These are phyloP conservation scores for Cossypha dichroa DNA, from an alignment of 2,797 vertebrate species.

Conservation along the genomic window DNA sequence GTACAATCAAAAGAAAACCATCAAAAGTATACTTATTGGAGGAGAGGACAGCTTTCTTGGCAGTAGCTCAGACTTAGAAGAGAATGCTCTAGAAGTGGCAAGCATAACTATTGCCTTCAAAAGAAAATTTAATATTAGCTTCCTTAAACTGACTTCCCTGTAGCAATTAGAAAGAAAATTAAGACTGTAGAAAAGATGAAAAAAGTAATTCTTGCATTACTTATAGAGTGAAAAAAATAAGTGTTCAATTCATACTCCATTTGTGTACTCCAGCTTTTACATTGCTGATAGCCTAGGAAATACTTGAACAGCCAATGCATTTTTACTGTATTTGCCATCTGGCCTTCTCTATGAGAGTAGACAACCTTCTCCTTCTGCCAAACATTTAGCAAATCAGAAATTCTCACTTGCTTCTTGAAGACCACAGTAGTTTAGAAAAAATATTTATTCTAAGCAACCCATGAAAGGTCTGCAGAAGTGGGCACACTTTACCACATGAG, in stretches of 20 bases:
- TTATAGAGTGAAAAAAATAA: not conserved
- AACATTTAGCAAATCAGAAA: not conserved
- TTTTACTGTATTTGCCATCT: not conserved
- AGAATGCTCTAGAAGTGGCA: not conserved
- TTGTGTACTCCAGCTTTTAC: not conserved
- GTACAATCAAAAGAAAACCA: not conserved
- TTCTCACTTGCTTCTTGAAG: not conserved
- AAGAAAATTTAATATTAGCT: not conserved
- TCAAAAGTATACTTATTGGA: not conserved
- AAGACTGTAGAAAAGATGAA: not conserved
- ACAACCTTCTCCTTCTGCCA: not conserved
- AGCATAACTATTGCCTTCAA: not conserved
- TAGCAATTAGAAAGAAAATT: not conserved
- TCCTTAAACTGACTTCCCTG: not conserved
- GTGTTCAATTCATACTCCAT: not conserved
- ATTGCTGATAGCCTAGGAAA: not conserved
- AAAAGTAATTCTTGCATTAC: not conserved
- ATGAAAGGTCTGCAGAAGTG: not conserved
- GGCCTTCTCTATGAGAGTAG: not conserved
- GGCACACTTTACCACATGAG: fast-evolving
- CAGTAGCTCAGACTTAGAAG: not conserved
- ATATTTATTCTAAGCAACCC: not conserved
- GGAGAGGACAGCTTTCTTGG: not conserved
- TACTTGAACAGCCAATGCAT: not conserved
- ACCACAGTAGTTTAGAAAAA: not conserved